These are phyloP conservation scores for Sesia bembeciformis DNA, from an alignment of 2,888 invertebrate genomes.

Conservation along the genomic window DNA sequence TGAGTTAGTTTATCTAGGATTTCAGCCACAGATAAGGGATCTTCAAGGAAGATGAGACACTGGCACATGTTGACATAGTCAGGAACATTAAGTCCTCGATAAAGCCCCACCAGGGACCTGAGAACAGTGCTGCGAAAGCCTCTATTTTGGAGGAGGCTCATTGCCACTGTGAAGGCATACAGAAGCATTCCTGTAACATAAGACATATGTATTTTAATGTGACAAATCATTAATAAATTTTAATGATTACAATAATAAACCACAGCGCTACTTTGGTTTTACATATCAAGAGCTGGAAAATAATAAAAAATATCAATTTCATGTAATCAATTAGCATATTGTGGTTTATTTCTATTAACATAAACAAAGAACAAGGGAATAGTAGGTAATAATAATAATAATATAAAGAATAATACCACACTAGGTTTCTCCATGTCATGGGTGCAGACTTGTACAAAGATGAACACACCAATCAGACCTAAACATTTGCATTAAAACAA, in stretches of 20 bases:
- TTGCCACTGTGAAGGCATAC: slow-evolving; percentile 96
- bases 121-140: slow-evolving; percentile 94
- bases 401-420: no score
- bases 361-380: no score
- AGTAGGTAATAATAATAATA: no score
- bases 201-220: not conserved
- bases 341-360: no score
- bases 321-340: no score
- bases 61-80: slow-evolving; percentile 99
- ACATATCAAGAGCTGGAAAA: no score
- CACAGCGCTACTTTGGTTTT: not conserved
- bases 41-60: slow-evolving; percentile 96
- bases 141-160: slow-evolving; percentile 96
- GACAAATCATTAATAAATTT: no score
- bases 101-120: slow-evolving; percentile 90
- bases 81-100: slow-evolving; percentile 90
- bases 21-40: slow-evolving; percentile 93
- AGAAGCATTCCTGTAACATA: slow-evolving; percentile 82
- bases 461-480: no score
- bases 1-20: slow-evolving; percentile 92
- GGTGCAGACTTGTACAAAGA: no score
- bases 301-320: no score
- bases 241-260: not conserved
- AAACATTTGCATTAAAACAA: no score
- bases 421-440: no score